Evolutionary conservation across 2,113 vertebrate species (phyloP), one percentile per base, ranked within the genome.

Genomic region (Pluvianellus socialis): DNA sequence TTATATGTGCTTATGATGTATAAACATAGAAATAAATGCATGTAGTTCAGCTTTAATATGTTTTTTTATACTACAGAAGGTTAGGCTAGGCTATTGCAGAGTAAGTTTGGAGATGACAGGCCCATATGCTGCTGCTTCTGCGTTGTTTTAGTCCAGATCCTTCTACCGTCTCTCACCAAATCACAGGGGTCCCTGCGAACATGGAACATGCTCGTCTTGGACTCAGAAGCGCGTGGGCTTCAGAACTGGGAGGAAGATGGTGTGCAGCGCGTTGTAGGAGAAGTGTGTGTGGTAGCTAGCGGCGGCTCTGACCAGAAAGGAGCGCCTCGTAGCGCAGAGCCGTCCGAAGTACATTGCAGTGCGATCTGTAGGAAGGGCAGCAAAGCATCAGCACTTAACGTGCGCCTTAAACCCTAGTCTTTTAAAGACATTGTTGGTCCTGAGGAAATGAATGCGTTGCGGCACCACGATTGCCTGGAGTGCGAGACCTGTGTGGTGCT

Each of bases 101-200:
- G 33, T 79, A 75, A 42, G 32, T 85, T 91, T 82, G 91, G 62
- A 94, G 89, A 95, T 95, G 92, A 96, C 97, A 97, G 87, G 80
- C 77, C 91, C 96, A 95, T 96, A 97, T 97, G 96, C 49, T 96
- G 66, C 89, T 94, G 33, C 94, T 97, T 97, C 95, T 97, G 96
- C n/a, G 52, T 94, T 94, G 77, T 71, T 95, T 91, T 61, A 82
- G 81, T 79, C 84, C 62, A 89, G 80, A 87, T 96, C 63, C 62
- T 90, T 97, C 73, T 87, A 50, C 84, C 1, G 83, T 94, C 97
- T 95, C 95, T 92, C 95, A 91, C 94, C 84, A 95, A 82, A 76
- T 86, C 71, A 28, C 38, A 68, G 63, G 90, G 94, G 61, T 89
- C 70, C 20, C 58, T 90, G 67, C 45, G 80, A 50, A 53, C 4